These are phyloP conservation scores for Brenthis daphne DNA, from an alignment of 2,888 invertebrate species.

Conservation along the genomic window DNA sequence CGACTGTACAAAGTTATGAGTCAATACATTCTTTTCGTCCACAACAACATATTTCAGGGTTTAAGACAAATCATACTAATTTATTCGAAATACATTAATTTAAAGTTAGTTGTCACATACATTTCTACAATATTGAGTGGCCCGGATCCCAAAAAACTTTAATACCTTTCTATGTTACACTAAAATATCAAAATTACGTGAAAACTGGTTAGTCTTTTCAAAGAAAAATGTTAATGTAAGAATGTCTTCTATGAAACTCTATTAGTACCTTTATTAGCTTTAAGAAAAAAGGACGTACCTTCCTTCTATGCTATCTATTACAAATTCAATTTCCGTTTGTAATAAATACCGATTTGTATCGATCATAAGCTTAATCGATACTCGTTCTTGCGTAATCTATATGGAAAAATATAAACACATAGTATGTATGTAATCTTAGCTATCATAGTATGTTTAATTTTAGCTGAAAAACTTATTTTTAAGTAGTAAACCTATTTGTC, in stretches of 20 bases:
- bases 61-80: background rate
- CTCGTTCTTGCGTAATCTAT: slow-evolving; percentile 13
- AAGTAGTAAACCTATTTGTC: no score
- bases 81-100: background rate
- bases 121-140: slow-evolving; percentile 10
- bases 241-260: slow-evolving; percentile 23
- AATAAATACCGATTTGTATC: slow-evolving; percentile 32
- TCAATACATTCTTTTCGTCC: no score
- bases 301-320: slow-evolving; percentile 28
- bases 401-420: background rate
- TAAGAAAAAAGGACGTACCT: slow-evolving; percentile 26
- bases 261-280: slow-evolving; percentile 19
- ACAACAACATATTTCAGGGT: no score
- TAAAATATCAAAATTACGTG: background rate
- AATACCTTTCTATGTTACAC: background rate
- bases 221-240: slow-evolving; percentile 27
- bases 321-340: slow-evolving; percentile 33
- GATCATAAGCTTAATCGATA: slow-evolving; percentile 27
- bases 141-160: background rate
- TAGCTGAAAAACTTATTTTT: background rate
- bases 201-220: slow-evolving; percentile 11
- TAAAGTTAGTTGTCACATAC: background rate
- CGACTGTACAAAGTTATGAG: no score
- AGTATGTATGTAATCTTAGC: background rate
- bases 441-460: background rate